Base-by-base conservation (phyloP, 37 sponge, comb jelly and placozoan genomes). In the Bolinopsis microptera region DNA sequence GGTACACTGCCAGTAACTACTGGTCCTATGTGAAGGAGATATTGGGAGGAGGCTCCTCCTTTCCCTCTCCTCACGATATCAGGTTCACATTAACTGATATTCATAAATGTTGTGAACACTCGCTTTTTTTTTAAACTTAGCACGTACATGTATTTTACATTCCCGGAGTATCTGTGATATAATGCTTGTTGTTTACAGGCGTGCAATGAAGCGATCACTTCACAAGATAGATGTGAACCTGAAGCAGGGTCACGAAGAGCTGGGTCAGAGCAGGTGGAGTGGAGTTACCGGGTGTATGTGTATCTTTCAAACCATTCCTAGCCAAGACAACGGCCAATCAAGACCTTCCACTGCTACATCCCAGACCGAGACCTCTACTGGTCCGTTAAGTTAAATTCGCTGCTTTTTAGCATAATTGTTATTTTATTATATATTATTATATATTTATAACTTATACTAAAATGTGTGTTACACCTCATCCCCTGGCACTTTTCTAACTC, bases 231-330 rank as follows among this genome's bases (percentile, higher is more conserved):
- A 86, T 23, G 48, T 86, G 40, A 86, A 25, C 18, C 61, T 86
- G 30, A 86, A 34, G 61, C 90, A 86, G 39, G 90, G 90, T 8
- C 90, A 86, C 30, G 90, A 86, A 9, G 90, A 86, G 31, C 38
- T 86, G 90, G 90, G 90, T 0, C 90, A 86, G 90, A 86, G 61
- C 25, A 39, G 90, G 30, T 86, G 90, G 90, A 86, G 90, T 86
- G 90, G 90, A 27, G 90, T 86, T 24, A 39, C 90, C 0, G 90
- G 90, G 0, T 41, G 61, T 34, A 38, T 34, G 48, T 86, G 90
- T 23, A 18, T 86, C 48, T 30, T 86, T n/a, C 90, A 86, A 30
- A 86, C 90, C 0, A 40, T 30, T 26, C 61, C 90, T 39, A 35
- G 13, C 27, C 30, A 18, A 13, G 36, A 31, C 9, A 18, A 18